Conservation (phyloP, 2,113 vertebrate species). For the Poeciliopsis occidentalis region DNA sequence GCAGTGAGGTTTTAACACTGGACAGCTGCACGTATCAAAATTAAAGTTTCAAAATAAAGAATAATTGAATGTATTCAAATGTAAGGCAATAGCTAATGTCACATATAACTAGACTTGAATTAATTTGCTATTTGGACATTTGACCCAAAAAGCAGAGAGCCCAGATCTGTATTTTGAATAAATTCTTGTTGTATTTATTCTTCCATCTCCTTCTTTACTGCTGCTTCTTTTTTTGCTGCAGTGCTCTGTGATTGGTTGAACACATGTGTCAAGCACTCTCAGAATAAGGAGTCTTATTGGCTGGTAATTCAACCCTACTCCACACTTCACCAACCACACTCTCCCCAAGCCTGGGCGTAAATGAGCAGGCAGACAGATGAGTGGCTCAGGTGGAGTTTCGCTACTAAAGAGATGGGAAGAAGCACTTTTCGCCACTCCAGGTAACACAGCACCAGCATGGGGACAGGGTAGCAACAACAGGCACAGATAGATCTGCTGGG, state of each 20-base stretch:
- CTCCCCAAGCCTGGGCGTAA: conserved; percentile 30
- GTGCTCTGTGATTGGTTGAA: conserved; percentile 73
- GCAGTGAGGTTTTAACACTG: neutral
- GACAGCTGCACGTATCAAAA: neutral
- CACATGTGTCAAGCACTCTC: conserved; percentile 59
- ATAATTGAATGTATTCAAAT: too few species aligned
- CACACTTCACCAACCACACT: conserved; percentile 39
- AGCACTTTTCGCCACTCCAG: conserved; percentile 26
- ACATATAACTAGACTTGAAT: neutral
- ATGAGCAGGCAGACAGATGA: conserved; percentile 54
- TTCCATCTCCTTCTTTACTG: conserved; percentile 18
- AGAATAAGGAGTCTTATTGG: conserved; percentile 54
- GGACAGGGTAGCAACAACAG: conserved; percentile 24
- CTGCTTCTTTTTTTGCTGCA: conserved; percentile 72
- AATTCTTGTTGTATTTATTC: conserved; percentile 32
- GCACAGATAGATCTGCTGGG: neutral
- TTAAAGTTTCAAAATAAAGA: neutral
- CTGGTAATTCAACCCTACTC: conserved; percentile 34
- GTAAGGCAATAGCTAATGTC: too few species aligned
- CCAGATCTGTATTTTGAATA: conserved; percentile 8
- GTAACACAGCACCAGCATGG: conserved; percentile 42
- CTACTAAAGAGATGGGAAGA: conserved; percentile 1
- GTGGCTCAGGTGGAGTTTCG: conserved; percentile 60
- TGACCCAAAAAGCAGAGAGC: conserved; percentile 7
- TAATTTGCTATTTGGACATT: conserved; percentile 7